These are phyloP conservation scores for Lepus townsendii DNA, from an alignment of 2,797 vertebrate species.

Conservation along the genomic window DNA sequence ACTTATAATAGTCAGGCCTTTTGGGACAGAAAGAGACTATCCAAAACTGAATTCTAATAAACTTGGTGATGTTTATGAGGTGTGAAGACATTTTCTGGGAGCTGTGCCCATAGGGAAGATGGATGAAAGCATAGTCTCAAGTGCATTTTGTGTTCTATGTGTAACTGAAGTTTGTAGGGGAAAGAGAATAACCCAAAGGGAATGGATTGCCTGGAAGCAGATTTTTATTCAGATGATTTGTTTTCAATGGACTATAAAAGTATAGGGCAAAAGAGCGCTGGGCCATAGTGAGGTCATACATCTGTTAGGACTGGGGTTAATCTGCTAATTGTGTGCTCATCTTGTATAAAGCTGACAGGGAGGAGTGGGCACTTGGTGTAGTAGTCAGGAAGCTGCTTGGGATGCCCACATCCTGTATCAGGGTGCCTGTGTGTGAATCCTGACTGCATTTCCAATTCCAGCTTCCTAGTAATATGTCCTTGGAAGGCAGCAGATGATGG, in stretches of 20 bases:
- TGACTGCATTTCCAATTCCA: too few species aligned
- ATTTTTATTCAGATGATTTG: conserved; percentile 39
- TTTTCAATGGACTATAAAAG: conserved; percentile 17
- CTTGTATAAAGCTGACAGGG: not conserved
- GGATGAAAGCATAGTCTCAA: conserved; percentile 54
- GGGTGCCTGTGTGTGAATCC: too few species aligned
- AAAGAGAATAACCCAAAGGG: conserved; percentile 39
- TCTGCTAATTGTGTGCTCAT: not conserved
- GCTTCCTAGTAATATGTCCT: too few species aligned
- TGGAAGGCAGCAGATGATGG: too few species aligned
- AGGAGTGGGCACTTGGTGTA: too few species aligned
- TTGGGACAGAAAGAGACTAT: conserved; percentile 44
- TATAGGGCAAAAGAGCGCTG: not conserved
- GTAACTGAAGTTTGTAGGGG: conserved; percentile 11
- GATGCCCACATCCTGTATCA: too few species aligned
- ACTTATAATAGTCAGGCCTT: conserved; percentile 2
- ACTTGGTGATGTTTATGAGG: conserved; percentile 40
- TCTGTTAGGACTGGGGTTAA: not conserved
- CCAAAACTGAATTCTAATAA: conserved; percentile 67
- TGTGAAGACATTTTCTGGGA: conserved; percentile 67
- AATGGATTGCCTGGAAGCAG: not conserved
- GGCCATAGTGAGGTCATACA: not conserved
- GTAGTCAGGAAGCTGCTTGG: too few species aligned
- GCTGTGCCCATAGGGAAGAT: conserved; percentile 29
- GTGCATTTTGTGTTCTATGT: conserved; percentile 44